These are phyloP conservation scores for Microtus oregoni DNA, from an alignment of 2,113 vertebrate genomes.

Conservation along the genomic window DNA sequence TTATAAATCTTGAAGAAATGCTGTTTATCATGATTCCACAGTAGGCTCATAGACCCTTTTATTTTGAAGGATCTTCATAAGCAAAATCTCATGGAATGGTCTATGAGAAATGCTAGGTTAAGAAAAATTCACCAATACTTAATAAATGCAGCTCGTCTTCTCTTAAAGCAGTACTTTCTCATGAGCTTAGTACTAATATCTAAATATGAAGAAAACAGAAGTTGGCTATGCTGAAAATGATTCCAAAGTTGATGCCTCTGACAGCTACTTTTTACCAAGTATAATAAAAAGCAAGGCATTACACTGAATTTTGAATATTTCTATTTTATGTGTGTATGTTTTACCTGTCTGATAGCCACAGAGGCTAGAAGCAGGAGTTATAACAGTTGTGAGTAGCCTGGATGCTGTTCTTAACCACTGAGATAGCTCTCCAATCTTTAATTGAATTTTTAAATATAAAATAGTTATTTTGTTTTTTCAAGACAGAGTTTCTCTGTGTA, in stretches of 20 bases:
- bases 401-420: not conserved
- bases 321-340: not conserved
- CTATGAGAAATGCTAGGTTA: not conserved
- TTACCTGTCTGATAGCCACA: not conserved
- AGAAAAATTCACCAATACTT: not conserved
- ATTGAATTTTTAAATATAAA: not conserved
- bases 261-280: slow-evolving; percentile 5
- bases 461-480: not conserved
- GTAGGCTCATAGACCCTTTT: not conserved
- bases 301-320: not conserved
- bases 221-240: not conserved
- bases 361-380: not conserved
- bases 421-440: not conserved
- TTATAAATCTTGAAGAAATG: not conserved
- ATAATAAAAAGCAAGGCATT: not conserved
- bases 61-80: not conserved
- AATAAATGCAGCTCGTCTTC: not conserved
- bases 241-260: not conserved
- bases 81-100: not conserved
- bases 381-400: not conserved
- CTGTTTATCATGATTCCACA: not conserved
- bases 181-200: not conserved
- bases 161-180: not conserved
- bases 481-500: not conserved
- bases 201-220: not conserved